Evolutionary conservation across 1,140 invertebrate species (phyloP).

Genomic region (Drosophila funebris): DNA sequence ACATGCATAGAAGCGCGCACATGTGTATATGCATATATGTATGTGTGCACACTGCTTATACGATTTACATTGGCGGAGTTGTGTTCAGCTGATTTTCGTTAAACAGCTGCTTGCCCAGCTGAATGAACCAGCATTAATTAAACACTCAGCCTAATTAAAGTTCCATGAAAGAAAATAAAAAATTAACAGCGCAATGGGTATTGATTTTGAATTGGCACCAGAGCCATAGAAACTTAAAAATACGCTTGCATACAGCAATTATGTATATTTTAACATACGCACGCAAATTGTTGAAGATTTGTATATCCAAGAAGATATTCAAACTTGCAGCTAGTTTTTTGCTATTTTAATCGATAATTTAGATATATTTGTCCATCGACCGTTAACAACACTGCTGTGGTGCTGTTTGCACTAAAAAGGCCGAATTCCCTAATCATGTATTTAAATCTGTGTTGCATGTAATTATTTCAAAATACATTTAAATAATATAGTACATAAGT

Average conservation of each 20-base stretch:
- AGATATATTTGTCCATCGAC: neutral
- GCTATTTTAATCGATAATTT: neutral
- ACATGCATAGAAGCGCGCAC: neutral
- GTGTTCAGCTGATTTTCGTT: neutral
- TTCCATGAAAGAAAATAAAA: neutral
- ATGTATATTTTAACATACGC: no score
- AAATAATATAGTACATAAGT: no score
- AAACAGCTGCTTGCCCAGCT: slow-evolving; percentile 17
- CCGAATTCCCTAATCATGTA: no score
- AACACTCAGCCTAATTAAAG: neutral
- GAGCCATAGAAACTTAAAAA: no score
- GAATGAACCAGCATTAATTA: neutral
- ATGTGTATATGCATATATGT: no score
- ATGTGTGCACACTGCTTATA: no score
- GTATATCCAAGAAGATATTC: neutral
- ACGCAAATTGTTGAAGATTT: no score
- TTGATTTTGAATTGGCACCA: no score
- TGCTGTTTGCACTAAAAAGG: no score
- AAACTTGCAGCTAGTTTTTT: neutral
- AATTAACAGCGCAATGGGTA: neutral
- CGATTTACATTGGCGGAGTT: neutral
- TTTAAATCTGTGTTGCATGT: no score
- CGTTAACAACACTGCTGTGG: neutral
- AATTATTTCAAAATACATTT: no score
- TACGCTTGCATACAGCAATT: no score